phyloP scores from a whole-genome alignment of 2,797 vertebrate genomes.

The Phoxinus dragarum region DNA sequence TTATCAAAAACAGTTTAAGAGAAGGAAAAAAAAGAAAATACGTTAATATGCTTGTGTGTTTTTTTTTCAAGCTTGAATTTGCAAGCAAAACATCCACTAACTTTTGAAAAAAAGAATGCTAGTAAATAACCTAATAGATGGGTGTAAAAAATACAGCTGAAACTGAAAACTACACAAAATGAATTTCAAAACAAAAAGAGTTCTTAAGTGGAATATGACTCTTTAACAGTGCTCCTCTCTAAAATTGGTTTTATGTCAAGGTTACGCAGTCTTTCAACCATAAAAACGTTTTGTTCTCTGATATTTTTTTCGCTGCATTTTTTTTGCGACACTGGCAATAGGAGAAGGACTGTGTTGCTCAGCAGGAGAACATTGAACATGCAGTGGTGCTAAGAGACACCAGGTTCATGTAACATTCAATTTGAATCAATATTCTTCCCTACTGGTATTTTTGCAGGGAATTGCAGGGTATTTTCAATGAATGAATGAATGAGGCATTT shows the following conservation, averaged over 20 bases:
- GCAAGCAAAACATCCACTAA: not conserved
- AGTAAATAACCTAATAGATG: not conserved
- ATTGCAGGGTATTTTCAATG: too few relatives aligned
- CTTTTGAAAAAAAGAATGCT: not conserved
- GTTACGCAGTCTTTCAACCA: not conserved
- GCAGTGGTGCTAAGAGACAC: not conserved
- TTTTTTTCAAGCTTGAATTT: not conserved
- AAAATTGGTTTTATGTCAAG: not conserved
- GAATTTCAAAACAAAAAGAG: too few relatives aligned
- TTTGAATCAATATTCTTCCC: not conserved
- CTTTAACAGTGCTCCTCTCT: not conserved
- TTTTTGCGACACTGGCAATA: not conserved
- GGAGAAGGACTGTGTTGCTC: not conserved
- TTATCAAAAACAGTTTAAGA: not conserved
- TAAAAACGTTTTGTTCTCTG: not conserved
- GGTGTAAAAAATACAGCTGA: not conserved
- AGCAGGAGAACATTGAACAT: constrained; percentile 4
- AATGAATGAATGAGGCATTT: too few relatives aligned
- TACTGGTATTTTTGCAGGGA: not conserved
- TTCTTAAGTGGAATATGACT: too few relatives aligned
- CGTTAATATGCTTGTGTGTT: not conserved
- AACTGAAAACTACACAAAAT: too few relatives aligned
- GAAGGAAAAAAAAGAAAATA: not conserved
- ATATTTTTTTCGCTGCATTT: not conserved
- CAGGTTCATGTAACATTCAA: not conserved